phyloP scores from a whole-genome alignment of 2,113 vertebrate species.

The Sturnira hondurensis region DNA sequence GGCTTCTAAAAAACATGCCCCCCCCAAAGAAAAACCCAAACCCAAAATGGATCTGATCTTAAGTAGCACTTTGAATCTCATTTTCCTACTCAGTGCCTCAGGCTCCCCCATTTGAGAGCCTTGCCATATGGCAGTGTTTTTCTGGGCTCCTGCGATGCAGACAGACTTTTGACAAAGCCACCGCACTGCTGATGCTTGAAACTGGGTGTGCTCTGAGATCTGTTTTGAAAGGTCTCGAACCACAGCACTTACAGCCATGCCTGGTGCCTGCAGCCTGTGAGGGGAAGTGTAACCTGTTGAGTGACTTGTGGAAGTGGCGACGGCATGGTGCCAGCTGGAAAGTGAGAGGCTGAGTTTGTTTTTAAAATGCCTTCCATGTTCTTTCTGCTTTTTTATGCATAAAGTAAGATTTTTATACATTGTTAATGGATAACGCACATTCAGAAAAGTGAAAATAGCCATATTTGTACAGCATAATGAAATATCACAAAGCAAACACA shows the following conservation, averaged over 20 bases:
- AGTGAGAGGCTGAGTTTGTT: neutral
- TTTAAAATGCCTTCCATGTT: neutral
- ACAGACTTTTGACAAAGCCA: neutral
- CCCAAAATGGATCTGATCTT: neutral
- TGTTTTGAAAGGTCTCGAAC: neutral
- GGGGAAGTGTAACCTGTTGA: neutral
- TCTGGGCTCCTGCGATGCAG: neutral
- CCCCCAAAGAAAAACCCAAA: neutral
- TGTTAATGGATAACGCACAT: neutral
- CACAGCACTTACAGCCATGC: neutral
- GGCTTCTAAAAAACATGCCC: neutral
- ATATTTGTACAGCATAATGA: neutral
- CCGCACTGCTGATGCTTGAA: neutral
- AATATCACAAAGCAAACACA: neutral
- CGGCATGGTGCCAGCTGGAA: neutral
- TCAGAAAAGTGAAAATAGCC: neutral
- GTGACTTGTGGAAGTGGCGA: neutral
- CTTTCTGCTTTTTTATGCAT: neutral
- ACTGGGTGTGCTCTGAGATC: neutral
- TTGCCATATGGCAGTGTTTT: constrained; percentile 32
- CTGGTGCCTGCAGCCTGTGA: neutral
- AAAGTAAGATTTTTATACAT: neutral
- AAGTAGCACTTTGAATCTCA: constrained; percentile 11
- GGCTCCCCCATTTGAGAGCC: neutral
- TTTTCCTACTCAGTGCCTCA: neutral